Conservation (phyloP, 23 tunicate species). For the Styela plicata region DNA sequence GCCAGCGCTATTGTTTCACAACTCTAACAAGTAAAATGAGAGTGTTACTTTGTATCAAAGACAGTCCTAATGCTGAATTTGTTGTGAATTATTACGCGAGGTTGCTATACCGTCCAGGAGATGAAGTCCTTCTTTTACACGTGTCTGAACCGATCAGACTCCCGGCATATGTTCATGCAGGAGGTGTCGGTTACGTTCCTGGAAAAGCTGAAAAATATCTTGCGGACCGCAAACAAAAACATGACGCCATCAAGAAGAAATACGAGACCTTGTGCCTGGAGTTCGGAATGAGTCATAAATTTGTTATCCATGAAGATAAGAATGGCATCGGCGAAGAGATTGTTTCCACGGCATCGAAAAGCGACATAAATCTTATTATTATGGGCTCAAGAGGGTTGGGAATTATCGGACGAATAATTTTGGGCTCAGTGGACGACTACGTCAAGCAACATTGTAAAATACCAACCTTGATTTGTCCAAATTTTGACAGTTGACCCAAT, state of each 20-base stretch:
- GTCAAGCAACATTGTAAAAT: not conserved
- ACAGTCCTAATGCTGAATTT: not conserved
- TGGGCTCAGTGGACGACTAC: conserved; percentile 19
- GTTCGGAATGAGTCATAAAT: conserved; percentile 6
- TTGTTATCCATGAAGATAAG: not conserved
- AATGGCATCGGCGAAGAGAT: conserved; percentile 13
- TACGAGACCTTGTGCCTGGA: conserved; percentile 11
- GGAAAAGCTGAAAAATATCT: not conserved
- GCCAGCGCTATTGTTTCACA: too few relatives aligned
- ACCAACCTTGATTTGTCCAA: conserved; percentile 6
- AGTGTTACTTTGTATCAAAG: not conserved
- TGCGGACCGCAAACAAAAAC: not conserved
- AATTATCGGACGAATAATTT: not conserved
- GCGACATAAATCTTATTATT: conserved; percentile 6
- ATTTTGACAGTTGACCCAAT: not conserved
- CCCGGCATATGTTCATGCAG: conserved; percentile 14
- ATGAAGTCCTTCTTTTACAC: conserved; percentile 10
- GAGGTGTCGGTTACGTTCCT: conserved; percentile 11
- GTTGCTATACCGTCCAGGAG: not conserved
- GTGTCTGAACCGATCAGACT: not conserved
- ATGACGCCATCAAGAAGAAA: not conserved
- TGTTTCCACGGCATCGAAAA: conserved; percentile 1
- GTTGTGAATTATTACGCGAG: conserved; percentile 8
- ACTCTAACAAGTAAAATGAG: not conserved
- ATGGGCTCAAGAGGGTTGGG: conserved; percentile 7